A percentile compares a stretch with the other conserved stretches of the same genome.
These are phyloP conservation scores for Drosophila oshimai DNA, from an alignment of 1,140 invertebrate species.

Conservation along the genomic window DNA sequence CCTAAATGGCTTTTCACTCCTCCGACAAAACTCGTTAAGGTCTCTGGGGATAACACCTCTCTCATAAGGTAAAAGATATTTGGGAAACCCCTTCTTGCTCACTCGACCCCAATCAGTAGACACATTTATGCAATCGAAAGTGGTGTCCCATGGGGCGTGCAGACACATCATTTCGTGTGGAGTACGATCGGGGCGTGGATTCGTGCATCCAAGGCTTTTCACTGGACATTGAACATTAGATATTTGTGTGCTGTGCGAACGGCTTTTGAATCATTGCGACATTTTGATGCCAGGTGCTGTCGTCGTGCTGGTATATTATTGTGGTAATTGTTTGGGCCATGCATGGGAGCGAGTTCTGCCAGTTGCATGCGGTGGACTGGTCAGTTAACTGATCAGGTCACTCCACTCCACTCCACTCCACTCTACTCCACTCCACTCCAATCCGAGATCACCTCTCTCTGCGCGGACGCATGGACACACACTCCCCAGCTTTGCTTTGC, in stretches of 20 bases:
- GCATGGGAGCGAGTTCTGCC: conserved; percentile 38
- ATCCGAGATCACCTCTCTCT: background rate
- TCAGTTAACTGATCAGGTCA: conserved; percentile 40
- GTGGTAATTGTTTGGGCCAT: conserved; percentile 31
- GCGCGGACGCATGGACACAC: background rate
- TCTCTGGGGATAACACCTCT: too few relatives aligned
- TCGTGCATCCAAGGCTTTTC: conserved; percentile 8
- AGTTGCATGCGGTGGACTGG: conserved; percentile 31
- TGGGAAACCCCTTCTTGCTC: too few relatives aligned
- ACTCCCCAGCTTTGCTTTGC: background rate
- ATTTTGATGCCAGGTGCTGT: conserved; percentile 36
- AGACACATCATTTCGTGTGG: too few relatives aligned
- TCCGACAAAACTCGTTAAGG: too few relatives aligned
- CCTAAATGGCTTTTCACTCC: too few relatives aligned
- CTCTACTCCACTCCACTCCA: background rate
- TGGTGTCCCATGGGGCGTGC: conserved; percentile 19
- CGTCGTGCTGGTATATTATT: conserved; percentile 7
- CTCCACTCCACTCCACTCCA: conserved; percentile 13
- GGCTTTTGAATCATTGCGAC: conserved; percentile 28
- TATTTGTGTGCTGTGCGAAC: background rate
- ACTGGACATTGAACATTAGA: background rate
- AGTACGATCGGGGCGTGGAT: conserved; percentile 7
- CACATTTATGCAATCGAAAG: conserved; percentile 18
- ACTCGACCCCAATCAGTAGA: background rate
- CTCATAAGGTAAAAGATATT: too few relatives aligned